These are phyloP conservation scores for Hedychridium roseum DNA, from an alignment of 2,888 invertebrate species.

Conservation along the genomic window DNA sequence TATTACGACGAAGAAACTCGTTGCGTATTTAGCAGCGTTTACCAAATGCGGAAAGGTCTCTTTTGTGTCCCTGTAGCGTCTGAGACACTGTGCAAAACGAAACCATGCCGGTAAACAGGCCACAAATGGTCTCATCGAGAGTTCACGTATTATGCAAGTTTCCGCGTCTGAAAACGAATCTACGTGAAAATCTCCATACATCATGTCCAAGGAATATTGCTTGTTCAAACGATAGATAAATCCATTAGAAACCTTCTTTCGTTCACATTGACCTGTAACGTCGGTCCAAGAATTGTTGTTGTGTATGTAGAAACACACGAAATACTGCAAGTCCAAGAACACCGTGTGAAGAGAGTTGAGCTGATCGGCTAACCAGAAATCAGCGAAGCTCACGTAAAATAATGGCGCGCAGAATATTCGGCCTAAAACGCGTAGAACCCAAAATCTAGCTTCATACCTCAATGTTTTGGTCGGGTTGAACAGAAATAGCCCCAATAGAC, in stretches of 20 bases:
- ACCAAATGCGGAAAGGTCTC: constrained; percentile 95
- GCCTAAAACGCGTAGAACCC: constrained; percentile 89
- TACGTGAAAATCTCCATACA: not conserved
- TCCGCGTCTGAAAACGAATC: constrained; percentile 59
- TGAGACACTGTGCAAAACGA: constrained; percentile 94
- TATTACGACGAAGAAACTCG: constrained; percentile 94
- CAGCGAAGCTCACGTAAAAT: constrained; percentile 92
- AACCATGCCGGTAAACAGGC: constrained; percentile 97
- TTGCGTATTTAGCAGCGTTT: constrained; percentile 98
- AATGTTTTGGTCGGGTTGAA: constrained; percentile 93
- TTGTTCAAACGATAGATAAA: not conserved
- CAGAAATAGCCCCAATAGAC: constrained; percentile 82
- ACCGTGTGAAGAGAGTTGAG: constrained; percentile 91
- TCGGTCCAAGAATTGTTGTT: constrained; percentile 70
- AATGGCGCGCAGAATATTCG: constrained; percentile 75
- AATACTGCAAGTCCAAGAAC: constrained; percentile 94
- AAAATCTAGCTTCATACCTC: constrained; percentile 91
- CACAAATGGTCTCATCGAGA: constrained; percentile 76
- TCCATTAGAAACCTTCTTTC: not conserved
- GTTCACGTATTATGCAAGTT: constrained; percentile 62
- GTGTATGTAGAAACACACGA: constrained; percentile 87
- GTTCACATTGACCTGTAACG: constrained; percentile 58
- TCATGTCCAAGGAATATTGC: too few relatives aligned
- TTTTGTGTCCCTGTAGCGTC: constrained; percentile 92
- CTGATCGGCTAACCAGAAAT: constrained; percentile 99